These are phyloP conservation scores for Molanna angustata DNA, from an alignment of 2,888 invertebrate species.

Conservation along the genomic window DNA sequence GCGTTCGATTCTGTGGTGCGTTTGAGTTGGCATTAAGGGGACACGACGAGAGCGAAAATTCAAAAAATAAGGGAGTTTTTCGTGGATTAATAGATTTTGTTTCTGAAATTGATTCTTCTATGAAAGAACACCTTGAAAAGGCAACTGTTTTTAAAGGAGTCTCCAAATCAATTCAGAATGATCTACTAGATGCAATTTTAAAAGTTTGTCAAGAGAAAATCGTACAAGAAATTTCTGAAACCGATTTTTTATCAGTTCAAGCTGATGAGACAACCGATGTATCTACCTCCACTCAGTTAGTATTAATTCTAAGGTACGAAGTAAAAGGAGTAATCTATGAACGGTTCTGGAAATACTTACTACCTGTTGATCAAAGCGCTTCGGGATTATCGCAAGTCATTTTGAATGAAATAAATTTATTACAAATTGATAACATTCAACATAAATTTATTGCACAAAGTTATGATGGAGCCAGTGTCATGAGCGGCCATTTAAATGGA, in stretches of 20 bases:
- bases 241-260: conserved; percentile 13
- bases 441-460: conserved; percentile 36
- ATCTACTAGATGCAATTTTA: conserved; percentile 37
- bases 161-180: conserved; percentile 38
- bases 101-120: conserved; percentile 33
- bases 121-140: conserved; percentile 34
- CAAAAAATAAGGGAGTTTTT: conserved; percentile 35
- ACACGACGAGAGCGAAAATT: conserved; percentile 34
- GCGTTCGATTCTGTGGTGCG: conserved; percentile 37
- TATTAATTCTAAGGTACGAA: conserved; percentile 9
- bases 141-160: conserved; percentile 36
- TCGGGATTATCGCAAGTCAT: conserved; percentile 1
- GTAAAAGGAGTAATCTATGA: conserved; percentile 2
- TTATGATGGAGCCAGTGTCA: conserved; percentile 36
- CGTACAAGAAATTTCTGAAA: conserved; percentile 34
- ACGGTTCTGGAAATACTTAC: conserved; percentile 9
- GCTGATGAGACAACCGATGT: conserved; percentile 19
- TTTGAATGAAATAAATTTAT: conserved; percentile 4
- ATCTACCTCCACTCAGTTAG: neutral
- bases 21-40: conserved; percentile 37
- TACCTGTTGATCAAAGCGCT: neutral
- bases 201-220: conserved; percentile 36
- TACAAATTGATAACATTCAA: neutral
- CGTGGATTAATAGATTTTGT: conserved; percentile 36
- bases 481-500: conserved; percentile 34